Conservation (phyloP, 2,797 vertebrate species). For the Phoxinus dragarum region DNA sequence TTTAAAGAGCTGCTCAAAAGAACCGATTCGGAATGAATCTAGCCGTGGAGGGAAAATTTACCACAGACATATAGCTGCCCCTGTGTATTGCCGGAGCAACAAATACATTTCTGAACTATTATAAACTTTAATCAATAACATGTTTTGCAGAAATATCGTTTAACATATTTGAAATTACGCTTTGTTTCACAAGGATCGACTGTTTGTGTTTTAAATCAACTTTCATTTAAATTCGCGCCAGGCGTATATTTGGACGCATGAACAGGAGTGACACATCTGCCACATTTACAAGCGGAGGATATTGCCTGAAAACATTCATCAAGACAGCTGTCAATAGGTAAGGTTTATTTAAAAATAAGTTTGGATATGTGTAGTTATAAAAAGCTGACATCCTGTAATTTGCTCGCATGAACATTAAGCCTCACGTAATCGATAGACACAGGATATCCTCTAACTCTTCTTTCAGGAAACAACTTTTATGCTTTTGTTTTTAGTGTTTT, state of each 20-base stretch:
- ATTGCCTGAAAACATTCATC: slow-evolving; percentile 44
- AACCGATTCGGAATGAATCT: neutral
- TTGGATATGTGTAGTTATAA: neutral
- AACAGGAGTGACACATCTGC: slow-evolving; percentile 51
- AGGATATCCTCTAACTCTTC: neutral
- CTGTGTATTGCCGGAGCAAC: neutral
- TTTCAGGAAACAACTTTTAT: slow-evolving; percentile 7
- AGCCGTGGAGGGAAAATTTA: neutral
- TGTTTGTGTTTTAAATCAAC: neutral
- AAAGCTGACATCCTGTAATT: neutral
- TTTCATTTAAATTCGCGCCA: neutral
- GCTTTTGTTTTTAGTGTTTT: neutral
- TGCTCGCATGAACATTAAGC: neutral
- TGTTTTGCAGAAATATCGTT: neutral
- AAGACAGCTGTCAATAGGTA: slow-evolving; percentile 48
- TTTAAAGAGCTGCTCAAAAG: slow-evolving; percentile 12
- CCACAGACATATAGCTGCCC: slow-evolving; percentile 4
- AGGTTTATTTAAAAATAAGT: neutral
- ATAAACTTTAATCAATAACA: neutral
- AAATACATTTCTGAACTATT: neutral
- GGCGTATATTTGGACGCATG: slow-evolving; percentile 48
- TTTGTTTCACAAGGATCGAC: neutral
- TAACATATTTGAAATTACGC: neutral
- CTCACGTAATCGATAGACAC: neutral
- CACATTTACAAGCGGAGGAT: slow-evolving; percentile 67